These are phyloP conservation scores for Drosophila busckii DNA, from an alignment of 1,140 invertebrate species.

Conservation along the genomic window DNA sequence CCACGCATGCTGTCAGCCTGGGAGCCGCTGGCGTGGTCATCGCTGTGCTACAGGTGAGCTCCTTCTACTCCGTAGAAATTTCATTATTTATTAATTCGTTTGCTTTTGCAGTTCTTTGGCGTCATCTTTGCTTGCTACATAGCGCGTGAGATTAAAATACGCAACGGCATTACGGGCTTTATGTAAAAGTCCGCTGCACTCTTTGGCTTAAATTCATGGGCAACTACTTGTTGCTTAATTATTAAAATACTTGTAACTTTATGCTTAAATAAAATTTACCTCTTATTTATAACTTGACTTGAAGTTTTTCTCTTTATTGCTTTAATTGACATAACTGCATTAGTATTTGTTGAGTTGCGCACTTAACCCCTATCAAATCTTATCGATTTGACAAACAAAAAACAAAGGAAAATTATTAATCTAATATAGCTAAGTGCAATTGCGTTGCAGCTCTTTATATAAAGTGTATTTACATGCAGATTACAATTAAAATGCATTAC, in stretches of 20 bases:
- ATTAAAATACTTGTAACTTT: conserved; percentile 14
- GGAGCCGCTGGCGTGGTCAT: conserved; percentile 88
- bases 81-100: not conserved
- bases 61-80: not conserved
- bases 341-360: too few species aligned
- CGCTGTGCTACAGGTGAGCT: conserved; percentile 85
- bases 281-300: conserved; percentile 1
- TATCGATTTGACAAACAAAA: too few species aligned
- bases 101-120: conserved; percentile 75
- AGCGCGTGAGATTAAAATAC: conserved; percentile 75
- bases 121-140: conserved; percentile 79
- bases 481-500: too few species aligned
- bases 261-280: conserved; percentile 29
- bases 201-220: too few species aligned
- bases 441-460: too few species aligned
- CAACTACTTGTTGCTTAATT: conserved; percentile 16
- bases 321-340: too few species aligned
- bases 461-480: too few species aligned
- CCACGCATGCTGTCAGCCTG: conserved; percentile 84
- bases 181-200: conserved; percentile 32
- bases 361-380: too few species aligned
- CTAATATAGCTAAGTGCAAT: too few species aligned
- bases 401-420: too few species aligned
- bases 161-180: conserved; percentile 69
- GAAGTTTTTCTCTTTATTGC: not conserved